Conservation (phyloP, 2,888 invertebrate genomes). For the Acleris holmiana region DNA sequence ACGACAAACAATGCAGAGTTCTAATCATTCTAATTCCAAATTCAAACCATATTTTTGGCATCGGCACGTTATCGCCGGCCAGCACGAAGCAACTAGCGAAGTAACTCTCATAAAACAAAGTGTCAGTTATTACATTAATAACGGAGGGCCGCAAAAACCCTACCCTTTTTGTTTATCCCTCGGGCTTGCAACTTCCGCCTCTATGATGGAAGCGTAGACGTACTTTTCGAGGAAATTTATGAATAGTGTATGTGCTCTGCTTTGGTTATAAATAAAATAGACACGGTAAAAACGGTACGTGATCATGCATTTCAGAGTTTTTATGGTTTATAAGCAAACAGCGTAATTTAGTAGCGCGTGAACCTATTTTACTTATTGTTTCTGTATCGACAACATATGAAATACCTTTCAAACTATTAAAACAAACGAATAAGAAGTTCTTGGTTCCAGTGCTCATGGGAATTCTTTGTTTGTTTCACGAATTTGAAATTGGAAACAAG, state of each 20-base stretch:
- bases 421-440: background rate
- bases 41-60: slow-evolving; percentile 18
- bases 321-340: background rate
- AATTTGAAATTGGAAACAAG: background rate
- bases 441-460: too few relatives aligned
- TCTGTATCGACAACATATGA: background rate
- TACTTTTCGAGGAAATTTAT: slow-evolving; percentile 37
- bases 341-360: background rate
- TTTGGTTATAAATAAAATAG: slow-evolving; percentile 31
- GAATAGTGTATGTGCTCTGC: slow-evolving; percentile 37
- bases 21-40: background rate
- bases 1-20: background rate
- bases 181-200: slow-evolving; percentile 54
- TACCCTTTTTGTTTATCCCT: slow-evolving; percentile 77
- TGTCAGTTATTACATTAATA: slow-evolving; percentile 83
- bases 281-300: slow-evolving; percentile 23
- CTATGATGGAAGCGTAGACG: slow-evolving; percentile 56
- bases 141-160: slow-evolving; percentile 68
- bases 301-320: slow-evolving; percentile 10
- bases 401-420: background rate
- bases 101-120: slow-evolving; percentile 81
- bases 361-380: too few relatives aligned
- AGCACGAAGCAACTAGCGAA: slow-evolving; percentile 63
- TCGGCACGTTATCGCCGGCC: slow-evolving; percentile 40
- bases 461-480: background rate